These are phyloP conservation scores for Phasia obesa DNA, from an alignment of 2,888 invertebrate genomes.

Conservation along the genomic window DNA sequence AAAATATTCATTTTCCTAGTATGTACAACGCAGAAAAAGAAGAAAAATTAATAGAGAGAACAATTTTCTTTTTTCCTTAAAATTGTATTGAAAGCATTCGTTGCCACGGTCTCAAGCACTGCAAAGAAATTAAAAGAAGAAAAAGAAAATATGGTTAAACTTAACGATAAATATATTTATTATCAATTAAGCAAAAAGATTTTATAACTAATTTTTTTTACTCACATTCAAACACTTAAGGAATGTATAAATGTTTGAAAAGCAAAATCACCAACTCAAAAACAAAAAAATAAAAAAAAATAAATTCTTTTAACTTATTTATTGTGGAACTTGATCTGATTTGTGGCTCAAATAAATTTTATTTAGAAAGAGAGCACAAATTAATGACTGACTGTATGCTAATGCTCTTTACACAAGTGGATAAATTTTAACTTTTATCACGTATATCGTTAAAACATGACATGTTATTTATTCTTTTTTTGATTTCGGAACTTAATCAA, in stretches of 20 bases:
- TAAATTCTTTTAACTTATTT: slow-evolving; percentile 3
- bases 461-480: slow-evolving; percentile 27
- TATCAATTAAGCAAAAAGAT: slow-evolving; percentile 48
- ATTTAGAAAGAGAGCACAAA: too few species aligned
- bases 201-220: slow-evolving; percentile 16
- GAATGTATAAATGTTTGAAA: neutral
- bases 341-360: neutral
- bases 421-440: slow-evolving; percentile 57
- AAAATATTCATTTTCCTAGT: slow-evolving; percentile 66
- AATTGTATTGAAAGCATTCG: neutral
- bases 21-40: slow-evolving; percentile 31
- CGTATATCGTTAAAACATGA: slow-evolving; percentile 48
- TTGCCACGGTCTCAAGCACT: slow-evolving; percentile 50
- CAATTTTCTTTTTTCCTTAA: neutral
- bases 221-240: neutral
- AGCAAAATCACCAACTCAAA: neutral
- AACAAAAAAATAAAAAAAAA: slow-evolving; percentile 1
- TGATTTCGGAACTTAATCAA: too few species aligned
- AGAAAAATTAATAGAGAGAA: neutral
- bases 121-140: slow-evolving; percentile 41
- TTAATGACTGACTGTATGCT: slow-evolving; percentile 16
- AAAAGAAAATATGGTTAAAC: neutral
- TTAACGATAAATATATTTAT: slow-evolving; percentile 13
- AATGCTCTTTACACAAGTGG: slow-evolving; percentile 59
- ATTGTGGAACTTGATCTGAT: slow-evolving; percentile 46